A percentile compares a stretch with the other conserved stretches of the same genome.
Conservation (phyloP, 2,113 vertebrate genomes). For the Hucho hucho region DNA sequence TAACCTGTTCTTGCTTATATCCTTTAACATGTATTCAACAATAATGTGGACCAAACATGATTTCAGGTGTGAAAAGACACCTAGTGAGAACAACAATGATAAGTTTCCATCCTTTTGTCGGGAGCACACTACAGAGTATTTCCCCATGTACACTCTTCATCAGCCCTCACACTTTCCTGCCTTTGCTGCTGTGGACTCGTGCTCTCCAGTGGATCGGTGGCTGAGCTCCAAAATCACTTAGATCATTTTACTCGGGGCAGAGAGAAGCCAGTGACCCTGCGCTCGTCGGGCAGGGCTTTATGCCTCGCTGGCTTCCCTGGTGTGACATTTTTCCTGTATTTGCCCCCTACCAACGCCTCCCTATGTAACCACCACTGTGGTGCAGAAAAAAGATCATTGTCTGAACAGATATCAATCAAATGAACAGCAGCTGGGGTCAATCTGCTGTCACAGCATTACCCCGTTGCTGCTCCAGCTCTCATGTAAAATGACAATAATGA, state of each 20-base stretch:
- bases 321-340: conserved; percentile 75
- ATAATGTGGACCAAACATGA: background rate
- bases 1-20: background rate
- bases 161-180: conserved; percentile 32
- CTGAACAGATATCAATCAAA: conserved; percentile 77
- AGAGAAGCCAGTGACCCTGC: conserved; percentile 72
- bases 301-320: conserved; percentile 72
- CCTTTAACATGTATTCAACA: conserved; percentile 8
- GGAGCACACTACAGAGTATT: conserved; percentile 30
- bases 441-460: conserved; percentile 68
- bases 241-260: conserved; percentile 82
- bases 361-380: conserved; percentile 59
- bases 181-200: conserved; percentile 65
- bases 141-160: conserved; percentile 49
- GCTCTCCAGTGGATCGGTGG: conserved; percentile 71
- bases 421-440: conserved; percentile 76
- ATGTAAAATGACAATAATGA: conserved; percentile 74
- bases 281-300: conserved; percentile 69
- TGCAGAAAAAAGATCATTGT: conserved; percentile 69
- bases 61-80: too few relatives aligned
- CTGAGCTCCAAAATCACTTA: conserved; percentile 81
- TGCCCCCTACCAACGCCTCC: conserved; percentile 62
- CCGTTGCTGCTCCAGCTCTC: conserved; percentile 57
- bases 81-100: background rate
- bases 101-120: conserved; percentile 28